A percentile compares a stretch with the other conserved stretches of the same genome.
phyloP scores from a whole-genome alignment of 1,140 invertebrate genomes.

The Melitaea cinxia region DNA sequence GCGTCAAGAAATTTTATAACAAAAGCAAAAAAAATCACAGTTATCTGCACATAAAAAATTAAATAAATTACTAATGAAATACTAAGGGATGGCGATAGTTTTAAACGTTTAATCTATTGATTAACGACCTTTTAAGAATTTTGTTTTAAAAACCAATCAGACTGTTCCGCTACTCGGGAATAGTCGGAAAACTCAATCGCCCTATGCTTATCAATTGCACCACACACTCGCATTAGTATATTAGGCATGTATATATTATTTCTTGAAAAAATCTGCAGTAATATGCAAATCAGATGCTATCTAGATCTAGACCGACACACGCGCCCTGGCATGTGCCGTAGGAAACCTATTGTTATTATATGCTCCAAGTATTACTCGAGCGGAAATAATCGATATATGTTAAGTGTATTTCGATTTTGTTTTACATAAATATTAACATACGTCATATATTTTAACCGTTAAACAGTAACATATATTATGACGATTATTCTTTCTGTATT shows the following conservation, averaged over 20 bases:
- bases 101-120: too few relatives aligned
- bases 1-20: too few relatives aligned
- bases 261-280: conserved; percentile 75
- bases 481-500: too few relatives aligned
- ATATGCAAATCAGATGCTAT: conserved; percentile 71
- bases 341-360: conserved; percentile 15
- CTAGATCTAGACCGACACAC: conserved; percentile 58
- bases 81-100: too few relatives aligned
- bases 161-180: too few relatives aligned
- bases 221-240: conserved; percentile 49
- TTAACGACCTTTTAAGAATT: too few relatives aligned
- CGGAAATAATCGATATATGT: background rate
- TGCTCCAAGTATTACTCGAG: background rate
- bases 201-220: conserved; percentile 34
- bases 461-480: too few relatives aligned
- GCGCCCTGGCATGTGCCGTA: conserved; percentile 54
- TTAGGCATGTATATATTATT: conserved; percentile 64
- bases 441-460: too few relatives aligned
- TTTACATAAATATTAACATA: background rate
- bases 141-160: too few relatives aligned
- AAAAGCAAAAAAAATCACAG: too few relatives aligned
- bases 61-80: too few relatives aligned
- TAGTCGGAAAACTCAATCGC: background rate
- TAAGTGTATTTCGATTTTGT: background rate
- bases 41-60: too few relatives aligned